Base-by-base conservation (phyloP, 2,113 vertebrate genomes). In the Morone chrysops region DNA sequence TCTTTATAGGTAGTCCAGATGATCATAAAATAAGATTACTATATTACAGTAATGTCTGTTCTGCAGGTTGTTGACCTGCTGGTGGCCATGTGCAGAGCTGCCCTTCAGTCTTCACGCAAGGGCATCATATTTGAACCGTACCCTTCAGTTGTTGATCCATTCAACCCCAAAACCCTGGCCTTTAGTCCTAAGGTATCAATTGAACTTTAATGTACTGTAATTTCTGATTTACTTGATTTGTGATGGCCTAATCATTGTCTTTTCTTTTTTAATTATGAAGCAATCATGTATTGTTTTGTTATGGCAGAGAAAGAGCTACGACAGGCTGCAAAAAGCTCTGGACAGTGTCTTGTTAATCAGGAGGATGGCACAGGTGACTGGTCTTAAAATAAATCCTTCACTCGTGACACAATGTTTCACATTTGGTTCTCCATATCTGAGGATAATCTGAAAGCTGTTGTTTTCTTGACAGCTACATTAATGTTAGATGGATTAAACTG, bases 61-160 rank as follows among this genome's bases (percentile, higher is more conserved):
- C 14, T 86, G 50, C 85, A 99, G 98, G 98, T 99, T 70, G 97
- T 98, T 70, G 98, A 99, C 87, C 91, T 99, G 89, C 94, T 99
- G 86, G 97, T 99, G 83, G 97, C 97, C 80, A 99, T 99, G 98
- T 99, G 98, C 91, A 96, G 97, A 2, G 97, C 98, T 9, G 98
- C 98, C 38, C 94, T 99, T 75, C 97, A 97, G 84, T 99, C 98
- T 36, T 96, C 97, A n/a, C 96, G 98, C 84, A 99, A 99, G 85
- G 97, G 96, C 94, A 97, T 99, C 92, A 98, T 99, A 88, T 98
- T 99, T 8, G 96, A 99, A 90, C 98, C 98, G 51, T 99, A 99
- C 67, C 98, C 98, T 6, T 99, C 97, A 0, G 97, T 99, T 63
- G 97, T 99, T 66, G 97, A 99, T 92, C 98, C 98, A 43, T 95